Percentiles rank a stretch among this genome's conserved stretches.
These are phyloP conservation scores for Rhizomys pruinosus DNA, from an alignment of 2,113 vertebrate genomes.

Conservation along the genomic window DNA sequence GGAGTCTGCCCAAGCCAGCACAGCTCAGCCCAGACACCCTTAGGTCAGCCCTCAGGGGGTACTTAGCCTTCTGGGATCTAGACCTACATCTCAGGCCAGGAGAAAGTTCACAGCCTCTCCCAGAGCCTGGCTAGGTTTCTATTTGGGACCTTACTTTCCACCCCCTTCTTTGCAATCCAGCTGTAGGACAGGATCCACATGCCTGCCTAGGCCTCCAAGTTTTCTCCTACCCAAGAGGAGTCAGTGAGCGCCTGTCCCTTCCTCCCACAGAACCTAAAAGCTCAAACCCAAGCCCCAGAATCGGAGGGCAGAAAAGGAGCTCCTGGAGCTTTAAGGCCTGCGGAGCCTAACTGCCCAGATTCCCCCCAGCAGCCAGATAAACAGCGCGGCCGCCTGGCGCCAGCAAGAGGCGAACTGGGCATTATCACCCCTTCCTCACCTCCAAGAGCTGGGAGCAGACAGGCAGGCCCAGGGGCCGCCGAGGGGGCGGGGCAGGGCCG, in stretches of 20 bases:
- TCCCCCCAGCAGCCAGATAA: slow-evolving; percentile 93
- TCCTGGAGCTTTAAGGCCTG: slow-evolving; percentile 94
- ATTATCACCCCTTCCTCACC: slow-evolving; percentile 98
- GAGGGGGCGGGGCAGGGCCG: slow-evolving; percentile 75
- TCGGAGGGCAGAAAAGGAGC: slow-evolving; percentile 73
- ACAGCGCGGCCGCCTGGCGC: slow-evolving; percentile 96
- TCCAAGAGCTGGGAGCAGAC: slow-evolving; percentile 86
- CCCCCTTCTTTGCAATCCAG: not conserved
- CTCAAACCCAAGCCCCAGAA: not conserved
- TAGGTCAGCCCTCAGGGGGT: slow-evolving; percentile 37
- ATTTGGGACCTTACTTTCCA: not conserved
- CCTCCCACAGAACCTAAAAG: not conserved
- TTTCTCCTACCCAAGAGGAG: not conserved
- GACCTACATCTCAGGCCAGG: slow-evolving; percentile 47
- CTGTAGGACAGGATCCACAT: not conserved
- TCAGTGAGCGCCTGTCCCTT: not conserved
- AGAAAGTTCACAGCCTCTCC: slow-evolving; percentile 63
- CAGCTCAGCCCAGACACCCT: not conserved
- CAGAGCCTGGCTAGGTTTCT: not conserved
- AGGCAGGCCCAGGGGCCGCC: slow-evolving; percentile 86
- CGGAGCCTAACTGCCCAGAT: slow-evolving; percentile 94
- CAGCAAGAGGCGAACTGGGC: slow-evolving; percentile 96
- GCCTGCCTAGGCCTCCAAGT: not conserved
- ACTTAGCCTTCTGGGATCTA: slow-evolving; percentile 57
- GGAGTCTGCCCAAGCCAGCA: not conserved